These are phyloP conservation scores for Gobio occitaniae DNA, from an alignment of 2,797 vertebrate species.

Conservation along the genomic window DNA sequence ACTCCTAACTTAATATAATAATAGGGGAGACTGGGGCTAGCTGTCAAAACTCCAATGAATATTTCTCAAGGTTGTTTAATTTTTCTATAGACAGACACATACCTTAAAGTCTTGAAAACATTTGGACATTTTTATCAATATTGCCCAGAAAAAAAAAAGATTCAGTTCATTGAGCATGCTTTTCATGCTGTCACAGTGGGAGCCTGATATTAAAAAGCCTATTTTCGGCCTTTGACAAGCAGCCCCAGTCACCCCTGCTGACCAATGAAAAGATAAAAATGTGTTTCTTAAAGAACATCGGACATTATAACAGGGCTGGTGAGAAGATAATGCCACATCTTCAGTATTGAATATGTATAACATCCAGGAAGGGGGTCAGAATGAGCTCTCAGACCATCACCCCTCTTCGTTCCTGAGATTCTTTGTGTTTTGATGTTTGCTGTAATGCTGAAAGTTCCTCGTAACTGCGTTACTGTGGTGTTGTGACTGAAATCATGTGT, in stretches of 20 bases:
- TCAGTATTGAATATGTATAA: conserved; percentile 14
- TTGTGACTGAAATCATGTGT: conserved; percentile 2
- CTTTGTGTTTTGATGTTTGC: conserved; percentile 2
- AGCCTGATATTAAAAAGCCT: conserved; percentile 16
- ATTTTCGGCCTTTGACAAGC: background rate
- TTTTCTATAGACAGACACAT: background rate
- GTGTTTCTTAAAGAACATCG: background rate
- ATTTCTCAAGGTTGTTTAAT: background rate
- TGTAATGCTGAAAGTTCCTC: background rate
- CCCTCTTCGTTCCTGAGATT: conserved; percentile 37
- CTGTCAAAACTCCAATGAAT: background rate
- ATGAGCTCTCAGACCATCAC: conserved; percentile 18
- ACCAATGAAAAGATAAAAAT: background rate
- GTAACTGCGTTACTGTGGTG: background rate
- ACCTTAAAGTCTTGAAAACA: background rate
- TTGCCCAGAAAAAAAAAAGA: background rate
- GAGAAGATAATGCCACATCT: conserved; percentile 13
- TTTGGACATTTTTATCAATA: background rate
- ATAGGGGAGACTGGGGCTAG: background rate
- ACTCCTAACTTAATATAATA: background rate
- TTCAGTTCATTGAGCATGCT: background rate
- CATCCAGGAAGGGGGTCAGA: conserved; percentile 10
- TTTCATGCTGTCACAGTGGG: background rate
- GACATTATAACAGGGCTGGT: conserved; percentile 8
- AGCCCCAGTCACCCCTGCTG: background rate